Conservation (phyloP, 2,113 vertebrate genomes). For the Mormyrus lacerda region DNA sequence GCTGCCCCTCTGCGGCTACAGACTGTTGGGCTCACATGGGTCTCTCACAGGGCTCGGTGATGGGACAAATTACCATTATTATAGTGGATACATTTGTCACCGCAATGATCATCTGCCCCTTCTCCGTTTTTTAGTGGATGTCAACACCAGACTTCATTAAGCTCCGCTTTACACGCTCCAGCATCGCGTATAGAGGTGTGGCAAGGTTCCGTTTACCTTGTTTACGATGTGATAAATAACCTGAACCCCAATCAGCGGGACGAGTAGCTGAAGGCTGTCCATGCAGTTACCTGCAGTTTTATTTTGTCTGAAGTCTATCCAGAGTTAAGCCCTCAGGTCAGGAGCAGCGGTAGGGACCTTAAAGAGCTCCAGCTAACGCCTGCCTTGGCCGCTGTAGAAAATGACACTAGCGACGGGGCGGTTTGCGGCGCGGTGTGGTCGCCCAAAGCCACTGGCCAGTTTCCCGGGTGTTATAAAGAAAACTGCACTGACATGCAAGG, state of each 20-base stretch:
- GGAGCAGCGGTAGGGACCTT: background rate
- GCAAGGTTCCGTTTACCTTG: background rate
- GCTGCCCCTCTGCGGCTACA: background rate
- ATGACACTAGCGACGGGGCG: background rate
- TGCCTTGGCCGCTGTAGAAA: background rate
- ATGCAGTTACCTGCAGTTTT: background rate
- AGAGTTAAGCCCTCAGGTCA: background rate
- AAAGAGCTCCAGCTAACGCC: background rate
- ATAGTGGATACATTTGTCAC: background rate
- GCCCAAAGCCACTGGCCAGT: background rate
- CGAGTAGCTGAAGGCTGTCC: background rate
- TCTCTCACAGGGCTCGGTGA: background rate
- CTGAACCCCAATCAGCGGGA: background rate
- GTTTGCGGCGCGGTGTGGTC: background rate
- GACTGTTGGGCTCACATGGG: background rate
- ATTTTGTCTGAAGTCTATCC: background rate
- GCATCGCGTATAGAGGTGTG: background rate
- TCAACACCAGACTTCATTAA: background rate
- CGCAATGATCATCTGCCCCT: background rate
- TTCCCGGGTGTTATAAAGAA: background rate
- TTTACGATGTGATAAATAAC: background rate
- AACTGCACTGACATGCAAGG: background rate
- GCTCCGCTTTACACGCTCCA: background rate
- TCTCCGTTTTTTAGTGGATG: background rate
- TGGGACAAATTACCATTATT: background rate